phyloP scores from a whole-genome alignment of 2,113 vertebrate genomes.

The Malurus elegans region DNA sequence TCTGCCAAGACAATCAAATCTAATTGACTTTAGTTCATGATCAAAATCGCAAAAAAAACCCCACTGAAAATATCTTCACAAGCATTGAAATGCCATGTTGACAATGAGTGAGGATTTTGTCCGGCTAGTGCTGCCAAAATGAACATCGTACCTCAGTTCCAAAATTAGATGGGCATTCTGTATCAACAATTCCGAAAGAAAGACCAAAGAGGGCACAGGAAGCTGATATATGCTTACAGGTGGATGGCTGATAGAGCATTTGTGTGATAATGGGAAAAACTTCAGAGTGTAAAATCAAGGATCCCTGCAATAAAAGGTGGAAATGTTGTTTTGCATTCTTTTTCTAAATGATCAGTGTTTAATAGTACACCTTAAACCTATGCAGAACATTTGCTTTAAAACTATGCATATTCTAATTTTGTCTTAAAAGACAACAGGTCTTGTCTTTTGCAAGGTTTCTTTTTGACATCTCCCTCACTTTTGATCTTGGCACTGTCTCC shows the following conservation, averaged over 20 bases:
- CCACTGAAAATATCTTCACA: not conserved
- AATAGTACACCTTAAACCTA: not conserved
- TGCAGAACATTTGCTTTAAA: not conserved
- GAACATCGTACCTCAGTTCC: not conserved
- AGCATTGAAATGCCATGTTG: not conserved
- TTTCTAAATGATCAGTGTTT: not conserved
- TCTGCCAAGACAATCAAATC: not conserved
- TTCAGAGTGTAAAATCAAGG: not conserved
- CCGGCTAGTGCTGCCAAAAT: not conserved
- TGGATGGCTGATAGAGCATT: not conserved
- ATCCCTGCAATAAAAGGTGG: not conserved
- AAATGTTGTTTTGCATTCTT: not conserved
- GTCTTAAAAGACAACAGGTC: not conserved
- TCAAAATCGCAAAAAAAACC: not conserved
- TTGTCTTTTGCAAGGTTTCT: not conserved
- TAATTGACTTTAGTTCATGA: not conserved
- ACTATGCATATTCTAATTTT: not conserved
- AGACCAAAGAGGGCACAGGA: rapidly evolving
- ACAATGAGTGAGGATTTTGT: not conserved
- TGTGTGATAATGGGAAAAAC: not conserved
- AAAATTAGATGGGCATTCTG: not conserved
- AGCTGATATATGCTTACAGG: not conserved
- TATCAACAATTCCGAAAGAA: not conserved
- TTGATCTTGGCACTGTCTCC: not conserved
- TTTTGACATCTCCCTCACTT: not conserved